Evolutionary conservation across 2,797 vertebrate species (phyloP), one percentile per base, ranked within the genome.

Genomic region (Gila robusta): DNA sequence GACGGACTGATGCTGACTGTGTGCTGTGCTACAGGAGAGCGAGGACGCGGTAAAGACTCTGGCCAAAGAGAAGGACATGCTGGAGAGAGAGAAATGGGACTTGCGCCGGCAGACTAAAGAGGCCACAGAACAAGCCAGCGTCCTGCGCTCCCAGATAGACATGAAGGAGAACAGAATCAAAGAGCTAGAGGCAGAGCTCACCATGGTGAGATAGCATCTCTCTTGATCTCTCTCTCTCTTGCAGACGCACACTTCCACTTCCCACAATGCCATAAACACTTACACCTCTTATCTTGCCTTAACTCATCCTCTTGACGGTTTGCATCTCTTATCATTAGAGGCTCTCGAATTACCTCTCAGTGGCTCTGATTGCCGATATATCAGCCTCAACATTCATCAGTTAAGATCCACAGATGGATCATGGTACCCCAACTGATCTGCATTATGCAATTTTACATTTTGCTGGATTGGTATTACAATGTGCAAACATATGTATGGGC

Each of bases 71-170:
- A 99, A 99, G 89, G 98, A 99, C 87, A 93, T 98, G 69, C 94
- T 99, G 90, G 98, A 99, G 91, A 92, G 98, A 35, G 98, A 99
- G 93, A 99, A 99, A 90, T 98, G 98, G 98, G 98, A 99, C 91
- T 93, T 99, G 83, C 93, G 97, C 85, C 95, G 98, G 83, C 98
- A 99, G 91, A 97, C 97, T 93, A 99, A 99, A 95, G 98, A 99
- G 89, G 96, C 98, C 35, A 98, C 97, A 0, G 98, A 99, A 92
- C 98, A 98, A 10, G 97, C 97, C 85, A 95, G 95, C 0, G 88
- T 96, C 35, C 95, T 99, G 44, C 97, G 97, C 70, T 97, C 97
- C 70, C 98, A 99, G 94, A 95, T 99, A 69, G 98, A 99, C 94
- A 95, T 98, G 93, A 99, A 98, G 92, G 98, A 99, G 95, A 99